Evolutionary conservation across 2,888 invertebrate species (phyloP).

Genomic region (Enchytraeus crypticus): DNA sequence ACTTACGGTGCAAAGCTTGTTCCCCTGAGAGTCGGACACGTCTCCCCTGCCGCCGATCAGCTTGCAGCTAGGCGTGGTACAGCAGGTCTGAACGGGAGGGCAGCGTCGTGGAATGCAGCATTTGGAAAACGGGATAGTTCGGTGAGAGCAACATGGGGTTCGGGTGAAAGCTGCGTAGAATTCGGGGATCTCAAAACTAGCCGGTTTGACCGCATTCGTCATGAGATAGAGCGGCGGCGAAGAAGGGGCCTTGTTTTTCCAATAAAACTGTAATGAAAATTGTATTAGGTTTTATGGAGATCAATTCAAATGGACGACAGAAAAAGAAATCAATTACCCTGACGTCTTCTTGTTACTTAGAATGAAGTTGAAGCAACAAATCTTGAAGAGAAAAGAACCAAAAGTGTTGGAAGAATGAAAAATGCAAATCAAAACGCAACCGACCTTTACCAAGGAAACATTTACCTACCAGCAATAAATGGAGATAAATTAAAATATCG

Average conservation of each 20-base stretch:
- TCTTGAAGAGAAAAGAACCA: too few species aligned
- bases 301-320: too few species aligned
- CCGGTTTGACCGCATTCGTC: background rate
- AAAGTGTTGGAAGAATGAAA: too few species aligned
- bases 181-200: background rate
- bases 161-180: background rate
- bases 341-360: too few species aligned
- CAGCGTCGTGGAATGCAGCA: background rate
- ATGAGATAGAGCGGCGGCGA: background rate
- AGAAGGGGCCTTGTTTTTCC: background rate
- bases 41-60: background rate
- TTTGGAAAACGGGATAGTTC: background rate
- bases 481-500: too few species aligned
- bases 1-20: too few species aligned
- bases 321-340: too few species aligned
- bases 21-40: background rate
- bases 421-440: too few species aligned
- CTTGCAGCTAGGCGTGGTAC: background rate
- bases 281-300: too few species aligned
- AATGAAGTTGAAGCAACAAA: too few species aligned
- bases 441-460: too few species aligned
- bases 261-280: background rate
- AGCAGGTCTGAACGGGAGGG: background rate
- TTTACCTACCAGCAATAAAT: too few species aligned
- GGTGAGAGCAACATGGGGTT: background rate